phyloP scores from a whole-genome alignment of 2,113 vertebrate genomes.

The Cariama cristata region DNA sequence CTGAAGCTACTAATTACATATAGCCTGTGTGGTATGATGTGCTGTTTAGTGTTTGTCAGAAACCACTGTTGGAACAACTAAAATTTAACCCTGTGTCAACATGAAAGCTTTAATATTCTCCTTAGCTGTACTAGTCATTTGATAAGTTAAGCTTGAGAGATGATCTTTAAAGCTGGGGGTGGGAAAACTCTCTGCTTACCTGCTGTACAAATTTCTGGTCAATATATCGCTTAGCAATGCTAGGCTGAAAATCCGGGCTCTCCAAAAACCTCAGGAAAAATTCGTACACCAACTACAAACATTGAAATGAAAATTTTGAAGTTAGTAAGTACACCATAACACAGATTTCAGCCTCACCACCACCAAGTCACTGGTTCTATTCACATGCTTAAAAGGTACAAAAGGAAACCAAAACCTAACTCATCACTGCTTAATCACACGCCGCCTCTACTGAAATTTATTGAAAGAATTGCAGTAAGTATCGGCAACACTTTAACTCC shows the following conservation, averaged over 20 bases:
- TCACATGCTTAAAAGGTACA: neutral
- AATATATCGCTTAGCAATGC: conserved; percentile 93
- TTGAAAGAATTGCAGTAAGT: neutral
- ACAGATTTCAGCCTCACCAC: neutral
- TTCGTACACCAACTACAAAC: conserved; percentile 93
- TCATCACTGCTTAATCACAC: neutral
- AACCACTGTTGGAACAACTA: neutral
- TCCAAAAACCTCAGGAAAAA: conserved; percentile 98
- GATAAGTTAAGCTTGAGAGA: neutral
- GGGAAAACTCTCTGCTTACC: conserved; percentile 75
- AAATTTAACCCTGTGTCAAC: neutral
- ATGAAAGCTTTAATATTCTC: neutral
- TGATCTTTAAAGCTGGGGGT: neutral
- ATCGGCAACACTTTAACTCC: neutral
- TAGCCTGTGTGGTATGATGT: neutral
- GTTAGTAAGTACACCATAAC: neutral
- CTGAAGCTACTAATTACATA: neutral
- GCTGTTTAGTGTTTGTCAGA: neutral
- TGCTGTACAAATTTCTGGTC: conserved; percentile 99
- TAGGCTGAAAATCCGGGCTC: conserved; percentile 97
- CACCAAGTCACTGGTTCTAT: neutral
- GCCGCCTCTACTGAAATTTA: neutral
- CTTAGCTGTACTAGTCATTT: neutral
- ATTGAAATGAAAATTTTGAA: neutral
- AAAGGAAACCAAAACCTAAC: neutral